Conservation (phyloP, 2,888 invertebrate genomes). For the Nowickia ferox region DNA sequence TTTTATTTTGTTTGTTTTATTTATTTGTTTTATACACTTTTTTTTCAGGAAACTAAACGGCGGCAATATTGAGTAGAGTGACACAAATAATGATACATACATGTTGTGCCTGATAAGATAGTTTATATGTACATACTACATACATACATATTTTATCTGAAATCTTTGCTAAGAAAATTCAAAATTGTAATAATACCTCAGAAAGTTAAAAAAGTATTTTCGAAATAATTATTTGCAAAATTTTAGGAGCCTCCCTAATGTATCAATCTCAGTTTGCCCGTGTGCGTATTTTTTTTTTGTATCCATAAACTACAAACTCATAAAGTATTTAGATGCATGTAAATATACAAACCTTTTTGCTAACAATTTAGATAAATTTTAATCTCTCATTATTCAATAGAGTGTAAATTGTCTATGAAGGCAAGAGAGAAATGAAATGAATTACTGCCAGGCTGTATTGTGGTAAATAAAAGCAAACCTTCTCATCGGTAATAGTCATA, state of each 20-base stretch:
- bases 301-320: conserved; percentile 32
- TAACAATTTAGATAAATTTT: conserved; percentile 13
- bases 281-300: background rate
- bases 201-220: too few relatives aligned
- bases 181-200: too few relatives aligned
- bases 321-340: conserved; percentile 15
- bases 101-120: too few relatives aligned
- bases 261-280: background rate
- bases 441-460: background rate
- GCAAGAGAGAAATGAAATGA: background rate
- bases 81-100: too few relatives aligned
- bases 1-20: too few relatives aligned
- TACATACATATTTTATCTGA: too few relatives aligned
- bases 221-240: background rate
- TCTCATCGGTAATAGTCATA: background rate
- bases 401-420: conserved; percentile 16
- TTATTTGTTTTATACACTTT: too few relatives aligned
- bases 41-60: too few relatives aligned
- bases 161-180: too few relatives aligned
- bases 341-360: background rate
- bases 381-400: conserved; percentile 38
- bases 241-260: background rate
- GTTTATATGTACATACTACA: too few relatives aligned
- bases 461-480: background rate
- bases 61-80: too few relatives aligned